Percentiles rank a stretch among this genome's conserved stretches.
Conservation (phyloP, 2,888 invertebrate genomes). For the Epiperipatus broadwayi region DNA sequence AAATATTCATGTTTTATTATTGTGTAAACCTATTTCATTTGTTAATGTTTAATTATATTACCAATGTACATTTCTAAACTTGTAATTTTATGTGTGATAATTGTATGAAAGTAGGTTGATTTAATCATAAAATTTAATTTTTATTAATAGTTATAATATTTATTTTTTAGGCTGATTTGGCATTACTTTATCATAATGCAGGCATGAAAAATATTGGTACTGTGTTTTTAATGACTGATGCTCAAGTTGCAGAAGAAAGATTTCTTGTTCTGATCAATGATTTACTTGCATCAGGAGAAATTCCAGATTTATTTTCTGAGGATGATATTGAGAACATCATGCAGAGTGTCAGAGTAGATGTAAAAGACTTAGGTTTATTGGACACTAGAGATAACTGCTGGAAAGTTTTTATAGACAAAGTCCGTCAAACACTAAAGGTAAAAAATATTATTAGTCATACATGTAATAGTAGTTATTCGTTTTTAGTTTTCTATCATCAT, state of each 20-base stretch:
- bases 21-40: too few relatives aligned
- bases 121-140: too few relatives aligned
- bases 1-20: too few relatives aligned
- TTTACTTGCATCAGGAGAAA: slow-evolving; percentile 82
- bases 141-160: too few relatives aligned
- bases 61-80: too few relatives aligned
- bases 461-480: too few relatives aligned
- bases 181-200: slow-evolving; percentile 66
- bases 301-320: slow-evolving; percentile 82
- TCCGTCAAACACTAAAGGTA: slow-evolving; percentile 45
- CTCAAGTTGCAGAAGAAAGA: slow-evolving; percentile 84
- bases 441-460: slow-evolving; percentile 31
- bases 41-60: too few relatives aligned
- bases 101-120: too few relatives aligned
- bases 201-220: slow-evolving; percentile 83
- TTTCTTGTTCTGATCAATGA: slow-evolving; percentile 89
- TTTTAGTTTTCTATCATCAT: not conserved
- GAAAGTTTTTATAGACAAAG: slow-evolving; percentile 91
- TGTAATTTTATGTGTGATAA: too few relatives aligned
- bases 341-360: slow-evolving; percentile 45
- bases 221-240: slow-evolving; percentile 91
- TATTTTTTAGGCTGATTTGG: slow-evolving; percentile 46
- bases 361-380: slow-evolving; percentile 65
- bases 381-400: slow-evolving; percentile 90
- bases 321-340: slow-evolving; percentile 91